Evolutionary conservation across 2,888 invertebrate genomes (phyloP), one percentile per base, ranked within the genome.

Genomic region (Lydus trimaculatus): DNA sequence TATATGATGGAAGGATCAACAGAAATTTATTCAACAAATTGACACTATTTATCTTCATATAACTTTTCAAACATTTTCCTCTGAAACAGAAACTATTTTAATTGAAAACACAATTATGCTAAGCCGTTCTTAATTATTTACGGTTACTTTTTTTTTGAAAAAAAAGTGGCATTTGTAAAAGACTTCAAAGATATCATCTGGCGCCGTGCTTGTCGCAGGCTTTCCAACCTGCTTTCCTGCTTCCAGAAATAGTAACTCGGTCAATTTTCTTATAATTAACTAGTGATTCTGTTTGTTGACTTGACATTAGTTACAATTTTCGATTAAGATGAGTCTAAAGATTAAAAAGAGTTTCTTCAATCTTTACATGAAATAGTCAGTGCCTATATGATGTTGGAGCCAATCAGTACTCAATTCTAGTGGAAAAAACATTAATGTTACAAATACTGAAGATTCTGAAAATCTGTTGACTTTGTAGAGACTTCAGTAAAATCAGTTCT

Each of bases 181-280:
- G 23, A 48, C 48, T 48, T 48, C 48, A 48, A 48, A 48, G 48
- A 48, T 48, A 48, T 3, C 48, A 48, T 48, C 48, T 48, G 48
- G 48, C 48, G 48, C 48, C 48, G 48, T 20, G 23, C 20, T 48
- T 48, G 48, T 48, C 48, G 48, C 48, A 48, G 48, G 9, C 7
- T 48, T 48, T 17, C 48, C 48, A 48, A 48, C 48, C 48, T 48
- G 48, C 48, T 48, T 48, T 48, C 48, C 48, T 20, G 20, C 48
- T 48, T 17, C 20, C 9, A 48, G 20, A 48, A 48, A 48, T 48
- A 48, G 48, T 48, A 48, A 48, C 48, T 48, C 48, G 48, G 48
- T 48, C 48, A 48, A 23, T 48, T 48, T 20, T 48, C 48, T 11
- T 48, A 23, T 48, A 48, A 48, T 48, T 48, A 48, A 20, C 48